Evolutionary conservation across 2,797 vertebrate genomes (phyloP), one percentile per base, ranked within the genome.

Genomic region (Euphonia xanthogaster): DNA sequence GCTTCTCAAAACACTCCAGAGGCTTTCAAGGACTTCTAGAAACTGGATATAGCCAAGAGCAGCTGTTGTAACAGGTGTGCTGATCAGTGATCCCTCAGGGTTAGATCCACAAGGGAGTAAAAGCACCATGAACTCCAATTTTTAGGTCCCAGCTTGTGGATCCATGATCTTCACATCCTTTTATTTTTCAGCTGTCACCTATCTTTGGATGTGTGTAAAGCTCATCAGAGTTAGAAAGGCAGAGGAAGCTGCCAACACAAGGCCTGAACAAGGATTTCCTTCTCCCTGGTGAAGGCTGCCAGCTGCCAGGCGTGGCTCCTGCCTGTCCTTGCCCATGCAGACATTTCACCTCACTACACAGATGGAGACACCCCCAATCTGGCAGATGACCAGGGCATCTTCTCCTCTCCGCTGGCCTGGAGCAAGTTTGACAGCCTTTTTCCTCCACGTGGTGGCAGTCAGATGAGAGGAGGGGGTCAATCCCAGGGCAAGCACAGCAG

Each of bases 11-110:
- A 92, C 86, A 61, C 67, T 77, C 42, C 61, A 82, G 60, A 88
- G 57, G 57, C 88, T 89, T 86, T 77, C 88, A 92, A 95, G 81
- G 91, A 83, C 93, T 92, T 85, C 31, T 82, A 86, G 93, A 97
- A 97, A 97, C 55, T 74, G 53, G 75, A 95, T 88, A 92, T 11
- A 73, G 83, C 31, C 67, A 51, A 39, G 45, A 92, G 48, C 90
- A 96, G 88, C 90, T 96, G 90, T 33, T 76, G 68, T 71, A 77
- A 87, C 95, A 96, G 85, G 94, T 94, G 91, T 72, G 54, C 7
- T 80, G 53, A 40, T 50, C 79, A 51, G 54, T 2, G 19, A 81
- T 75, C 62, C 25, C 66, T 78, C 44, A 14, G 70, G 47, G 61
- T 81, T 68, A 75, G 35, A 90, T 58, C 23, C 72, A 24, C 42